Conservation (phyloP, 2,888 invertebrate genomes). For the Diploptera punctata region DNA sequence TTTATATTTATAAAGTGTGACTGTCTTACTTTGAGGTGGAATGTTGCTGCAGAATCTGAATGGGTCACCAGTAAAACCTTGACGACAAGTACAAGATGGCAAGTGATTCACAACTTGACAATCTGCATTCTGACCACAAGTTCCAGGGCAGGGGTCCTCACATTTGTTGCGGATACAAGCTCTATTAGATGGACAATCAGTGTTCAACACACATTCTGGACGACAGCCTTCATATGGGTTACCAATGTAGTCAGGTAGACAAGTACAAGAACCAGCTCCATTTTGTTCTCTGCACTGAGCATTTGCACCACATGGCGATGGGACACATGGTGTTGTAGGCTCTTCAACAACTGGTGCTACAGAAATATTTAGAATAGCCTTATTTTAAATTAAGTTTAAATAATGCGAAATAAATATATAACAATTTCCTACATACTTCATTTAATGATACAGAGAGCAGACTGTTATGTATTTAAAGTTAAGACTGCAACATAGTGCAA, state of each 20-base stretch:
- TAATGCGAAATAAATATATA: too few relatives aligned
- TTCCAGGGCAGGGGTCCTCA: conserved; percentile 78
- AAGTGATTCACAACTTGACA: conserved; percentile 77
- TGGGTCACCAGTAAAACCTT: conserved; percentile 78
- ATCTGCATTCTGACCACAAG: conserved; percentile 75
- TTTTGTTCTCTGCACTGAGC: conserved; percentile 72
- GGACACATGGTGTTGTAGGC: conserved; percentile 49
- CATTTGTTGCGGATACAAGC: conserved; percentile 78
- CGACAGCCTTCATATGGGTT: conserved; percentile 80
- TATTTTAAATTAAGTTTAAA: too few relatives aligned
- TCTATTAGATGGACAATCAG: conserved; percentile 72
- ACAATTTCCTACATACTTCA: too few relatives aligned
- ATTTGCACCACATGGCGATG: conserved; percentile 77
- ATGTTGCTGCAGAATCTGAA: conserved; percentile 66
- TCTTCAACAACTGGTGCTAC: conserved; percentile 22
- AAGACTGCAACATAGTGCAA: too few relatives aligned
- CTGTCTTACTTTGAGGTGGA: conserved; percentile 36
- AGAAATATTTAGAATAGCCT: too few relatives aligned
- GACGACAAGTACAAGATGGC: conserved; percentile 70
- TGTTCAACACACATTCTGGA: conserved; percentile 70
- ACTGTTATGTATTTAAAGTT: too few relatives aligned
- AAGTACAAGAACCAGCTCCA: conserved; percentile 72
- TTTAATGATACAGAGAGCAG: too few relatives aligned
- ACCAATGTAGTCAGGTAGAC: conserved; percentile 73
- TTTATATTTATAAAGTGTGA: too few relatives aligned